Base-by-base conservation (phyloP, 2,113 vertebrate species). In the Coptodon bakossiorum region DNA sequence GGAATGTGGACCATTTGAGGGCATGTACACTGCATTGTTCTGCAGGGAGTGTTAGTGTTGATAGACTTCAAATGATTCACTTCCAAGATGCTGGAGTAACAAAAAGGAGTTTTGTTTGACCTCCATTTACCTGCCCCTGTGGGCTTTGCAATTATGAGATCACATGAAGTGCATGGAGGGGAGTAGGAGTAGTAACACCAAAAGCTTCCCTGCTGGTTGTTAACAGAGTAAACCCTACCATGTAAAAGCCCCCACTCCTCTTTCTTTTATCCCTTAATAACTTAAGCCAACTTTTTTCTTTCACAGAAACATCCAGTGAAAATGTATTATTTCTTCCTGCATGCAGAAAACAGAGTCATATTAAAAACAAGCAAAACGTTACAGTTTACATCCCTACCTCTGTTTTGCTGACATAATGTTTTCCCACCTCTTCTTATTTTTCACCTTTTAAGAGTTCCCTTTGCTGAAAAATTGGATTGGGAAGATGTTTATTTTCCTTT, bases 401-500 rank as follows among this genome's bases (percentile, higher is more conserved):
- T 81, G 90, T 89, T 94, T 89, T 94, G 91, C 93, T 96, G 95
- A 94, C 88, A 36, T 38, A 91, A 86, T 91, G 80, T 92, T 90
- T 93, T 86, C 84, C 88, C 86, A 81, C 80, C 94, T 91, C 63
- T 68, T 90, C n/a, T 73, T 87, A n/a, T 68, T 68, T 68, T 68
- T 40, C 36, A 24, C n/a, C 36, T 38, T 68, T 34, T 86, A 94
- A 96, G 93, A 88, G 81, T 88, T 95, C 81, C 81, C 87, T 96
- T 29, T 93, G 86, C 89, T 92, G 88, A 94, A 95, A 95, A 95
- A 92, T 80, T 7, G 13, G 88, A 85, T 92, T 92, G 36, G 45
- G 89, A 52, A 91, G 88, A 94, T 92, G 86, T 93, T 96, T 96
- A 92, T 97, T 97, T 96, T 94, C 84, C 90, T 88, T 80, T 61